Evolutionary conservation across 2,113 vertebrate species (phyloP).

Genomic region (Dinomys branickii): DNA sequence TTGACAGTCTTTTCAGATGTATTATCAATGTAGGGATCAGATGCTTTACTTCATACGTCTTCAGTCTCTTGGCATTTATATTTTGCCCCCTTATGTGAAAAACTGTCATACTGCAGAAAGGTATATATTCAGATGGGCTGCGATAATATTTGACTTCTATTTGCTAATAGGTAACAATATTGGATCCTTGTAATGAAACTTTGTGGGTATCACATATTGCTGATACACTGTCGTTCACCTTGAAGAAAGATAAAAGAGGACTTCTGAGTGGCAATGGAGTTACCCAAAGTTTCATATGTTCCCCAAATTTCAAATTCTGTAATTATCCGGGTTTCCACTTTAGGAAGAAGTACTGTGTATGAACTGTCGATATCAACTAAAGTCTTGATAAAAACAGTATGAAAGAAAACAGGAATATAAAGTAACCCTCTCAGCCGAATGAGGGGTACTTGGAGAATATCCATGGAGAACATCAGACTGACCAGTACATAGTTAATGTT

Average conservation of each 20-base stretch:
- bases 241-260: not conserved
- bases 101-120: not conserved
- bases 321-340: not conserved
- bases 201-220: not conserved
- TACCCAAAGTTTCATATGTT: not conserved
- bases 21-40: not conserved
- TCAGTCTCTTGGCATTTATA: not conserved
- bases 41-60: not conserved
- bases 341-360: not conserved
- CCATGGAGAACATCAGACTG: not conserved
- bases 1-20: no score
- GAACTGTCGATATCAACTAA: no score
- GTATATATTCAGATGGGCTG: not conserved
- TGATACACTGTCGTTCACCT: not conserved
- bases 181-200: no score
- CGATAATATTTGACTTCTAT: not conserved
- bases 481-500: not conserved
- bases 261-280: not conserved
- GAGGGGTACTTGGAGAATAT: not conserved
- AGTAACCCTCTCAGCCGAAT: not conserved
- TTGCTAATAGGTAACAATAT: no score
- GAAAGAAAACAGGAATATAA: not conserved
- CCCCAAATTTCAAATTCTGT: not conserved
- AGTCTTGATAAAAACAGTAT: not conserved
- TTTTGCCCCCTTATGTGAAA: not conserved